Evolutionary conservation across 2,888 invertebrate genomes (phyloP).

Genomic region (Phorcus lineatus): DNA sequence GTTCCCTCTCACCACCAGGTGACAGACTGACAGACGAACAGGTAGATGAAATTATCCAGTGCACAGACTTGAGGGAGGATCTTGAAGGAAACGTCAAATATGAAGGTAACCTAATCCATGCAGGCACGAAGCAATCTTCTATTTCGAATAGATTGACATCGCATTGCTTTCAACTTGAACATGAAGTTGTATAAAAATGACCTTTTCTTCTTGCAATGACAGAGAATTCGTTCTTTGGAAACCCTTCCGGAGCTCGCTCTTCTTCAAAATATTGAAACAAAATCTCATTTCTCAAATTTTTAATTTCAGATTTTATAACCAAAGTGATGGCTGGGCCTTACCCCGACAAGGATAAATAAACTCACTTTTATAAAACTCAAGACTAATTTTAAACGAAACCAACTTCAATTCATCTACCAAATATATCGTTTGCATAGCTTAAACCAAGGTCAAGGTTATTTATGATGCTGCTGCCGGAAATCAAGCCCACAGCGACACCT

Average conservation of each 20-base stretch:
- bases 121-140: no score
- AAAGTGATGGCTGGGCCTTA: background rate
- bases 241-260: no score
- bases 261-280: background rate
- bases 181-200: no score
- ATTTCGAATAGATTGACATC: no score
- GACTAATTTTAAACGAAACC: background rate
- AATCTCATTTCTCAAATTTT: background rate
- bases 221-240: no score
- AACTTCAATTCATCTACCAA: slow-evolving; percentile 2
- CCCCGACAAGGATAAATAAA: slow-evolving; percentile 6
- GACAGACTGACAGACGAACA: slow-evolving; percentile 76
- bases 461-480: background rate
- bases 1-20: slow-evolving; percentile 43
- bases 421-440: slow-evolving; percentile 3
- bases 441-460: background rate
- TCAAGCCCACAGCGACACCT: background rate
- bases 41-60: slow-evolving; percentile 76
- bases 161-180: no score
- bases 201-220: no score
- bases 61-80: slow-evolving; percentile 77
- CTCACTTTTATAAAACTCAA: background rate
- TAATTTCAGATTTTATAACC: slow-evolving; percentile 1
- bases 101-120: slow-evolving; percentile 56
- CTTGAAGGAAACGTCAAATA: slow-evolving; percentile 78